A percentile compares a stretch with the other conserved stretches of the same genome.
Evolutionary conservation across 2,888 invertebrate genomes (phyloP).

Genomic region (Lathronympha strigana): DNA sequence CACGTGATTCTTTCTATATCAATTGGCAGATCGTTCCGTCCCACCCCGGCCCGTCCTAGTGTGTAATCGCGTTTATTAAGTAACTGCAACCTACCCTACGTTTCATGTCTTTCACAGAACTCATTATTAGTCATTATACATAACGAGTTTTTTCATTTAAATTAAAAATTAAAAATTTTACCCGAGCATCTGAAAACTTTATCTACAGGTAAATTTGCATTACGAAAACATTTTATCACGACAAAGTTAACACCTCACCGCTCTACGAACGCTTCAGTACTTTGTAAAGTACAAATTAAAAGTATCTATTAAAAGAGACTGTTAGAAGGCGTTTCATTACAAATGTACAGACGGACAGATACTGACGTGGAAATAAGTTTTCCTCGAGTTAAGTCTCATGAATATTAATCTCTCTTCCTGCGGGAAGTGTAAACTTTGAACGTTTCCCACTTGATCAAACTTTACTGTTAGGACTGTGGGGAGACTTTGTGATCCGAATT

Average conservation of each 20-base stretch:
- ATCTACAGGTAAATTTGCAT: slow-evolving; percentile 25
- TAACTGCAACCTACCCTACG: too few relatives aligned
- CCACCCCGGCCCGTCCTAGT: too few relatives aligned
- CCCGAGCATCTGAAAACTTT: not conserved
- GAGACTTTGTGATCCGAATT: slow-evolving; percentile 56
- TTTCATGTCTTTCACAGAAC: too few relatives aligned
- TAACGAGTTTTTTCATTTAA: too few relatives aligned
- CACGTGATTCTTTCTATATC: too few relatives aligned
- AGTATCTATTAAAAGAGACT: slow-evolving; percentile 64
- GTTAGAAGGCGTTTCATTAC: slow-evolving; percentile 75
- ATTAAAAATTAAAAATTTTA: not conserved
- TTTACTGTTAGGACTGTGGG: slow-evolving; percentile 69
- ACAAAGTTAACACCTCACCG: slow-evolving; percentile 30
- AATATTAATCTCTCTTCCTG: slow-evolving; percentile 80
- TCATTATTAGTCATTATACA: too few relatives aligned
- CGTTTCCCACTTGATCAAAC: slow-evolving; percentile 81
- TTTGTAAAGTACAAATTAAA: slow-evolving; percentile 52
- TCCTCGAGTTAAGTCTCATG: slow-evolving; percentile 76
- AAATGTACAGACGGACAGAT: slow-evolving; percentile 77
- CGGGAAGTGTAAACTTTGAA: slow-evolving; percentile 75
- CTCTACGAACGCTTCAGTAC: slow-evolving; percentile 30
- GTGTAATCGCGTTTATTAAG: too few relatives aligned
- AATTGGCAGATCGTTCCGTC: too few relatives aligned
- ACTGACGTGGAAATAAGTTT: slow-evolving; percentile 80
- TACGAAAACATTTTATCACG: slow-evolving; percentile 30